Conservation (phyloP, 2,888 invertebrate genomes). For the Leptothorax acervorum region DNA sequence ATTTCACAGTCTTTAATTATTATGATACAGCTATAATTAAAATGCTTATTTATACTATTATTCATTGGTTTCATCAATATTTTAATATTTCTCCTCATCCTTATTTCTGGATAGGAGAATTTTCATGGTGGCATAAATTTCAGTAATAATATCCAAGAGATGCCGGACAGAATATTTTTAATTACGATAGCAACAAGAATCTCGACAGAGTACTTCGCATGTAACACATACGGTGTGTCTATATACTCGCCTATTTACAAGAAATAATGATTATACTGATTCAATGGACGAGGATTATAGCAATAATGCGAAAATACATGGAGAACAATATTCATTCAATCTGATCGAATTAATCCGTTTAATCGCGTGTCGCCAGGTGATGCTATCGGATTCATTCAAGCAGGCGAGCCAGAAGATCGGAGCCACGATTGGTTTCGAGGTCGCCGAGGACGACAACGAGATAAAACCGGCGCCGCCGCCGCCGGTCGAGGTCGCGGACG, state of each 20-base stretch:
- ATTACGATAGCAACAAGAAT: not conserved
- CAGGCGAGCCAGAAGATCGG: conserved; percentile 94
- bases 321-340: conserved; percentile 4
- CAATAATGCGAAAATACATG: not conserved
- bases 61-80: not conserved
- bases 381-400: conserved; percentile 92
- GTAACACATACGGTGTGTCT: not conserved
- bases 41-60: not conserved
- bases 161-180: not conserved
- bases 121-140: not conserved
- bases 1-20: not conserved
- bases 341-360: not conserved
- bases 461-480: conserved; percentile 81
- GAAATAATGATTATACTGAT: not conserved
- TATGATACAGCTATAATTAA: not conserved
- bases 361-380: conserved; percentile 83
- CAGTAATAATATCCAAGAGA: not conserved
- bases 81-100: not conserved
- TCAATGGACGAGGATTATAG: not conserved
- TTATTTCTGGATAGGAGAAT: not conserved
- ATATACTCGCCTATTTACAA: not conserved
- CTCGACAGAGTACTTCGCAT: not conserved
- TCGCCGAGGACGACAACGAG: conserved; percentile 89
- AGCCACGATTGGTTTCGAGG: conserved; percentile 92
- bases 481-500: conserved; percentile 82